phyloP scores from a whole-genome alignment of 2,113 vertebrate species.

The Natator depressus region DNA sequence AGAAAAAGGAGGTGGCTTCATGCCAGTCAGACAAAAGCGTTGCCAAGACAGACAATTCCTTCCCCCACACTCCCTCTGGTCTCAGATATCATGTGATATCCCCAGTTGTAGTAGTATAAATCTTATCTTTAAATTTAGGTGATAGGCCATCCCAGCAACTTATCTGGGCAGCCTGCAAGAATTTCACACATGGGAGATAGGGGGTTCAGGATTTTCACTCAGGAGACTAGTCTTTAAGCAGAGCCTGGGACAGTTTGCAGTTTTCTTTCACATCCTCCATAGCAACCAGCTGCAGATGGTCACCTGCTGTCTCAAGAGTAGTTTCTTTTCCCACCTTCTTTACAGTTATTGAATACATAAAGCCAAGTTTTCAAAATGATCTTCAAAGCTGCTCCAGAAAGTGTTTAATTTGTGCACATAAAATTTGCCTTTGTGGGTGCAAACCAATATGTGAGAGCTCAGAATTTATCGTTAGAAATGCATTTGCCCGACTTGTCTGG shows the following conservation, averaged over 20 bases:
- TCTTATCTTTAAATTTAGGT: constrained; percentile 1
- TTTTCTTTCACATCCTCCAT: not conserved
- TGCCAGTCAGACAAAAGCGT: not conserved
- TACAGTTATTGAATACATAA: not conserved
- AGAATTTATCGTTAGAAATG: not conserved
- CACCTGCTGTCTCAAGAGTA: not conserved
- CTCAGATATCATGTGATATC: not conserved
- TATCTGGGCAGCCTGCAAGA: not conserved
- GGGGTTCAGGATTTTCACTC: not conserved
- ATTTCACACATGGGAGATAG: not conserved
- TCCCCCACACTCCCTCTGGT: not conserved
- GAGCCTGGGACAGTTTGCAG: not conserved
- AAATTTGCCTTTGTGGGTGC: not conserved
- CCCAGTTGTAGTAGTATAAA: constrained; percentile 1
- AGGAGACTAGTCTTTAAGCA: not conserved
- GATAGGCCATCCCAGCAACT: not conserved
- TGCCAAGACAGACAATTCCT: not conserved
- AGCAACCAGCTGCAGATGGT: not conserved
- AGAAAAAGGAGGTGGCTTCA: not conserved
- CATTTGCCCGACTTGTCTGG: fast-evolving
- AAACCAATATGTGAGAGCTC: not conserved
- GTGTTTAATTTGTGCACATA: not conserved
- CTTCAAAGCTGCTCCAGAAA: not conserved
- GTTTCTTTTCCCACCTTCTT: not conserved
- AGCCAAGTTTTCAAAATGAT: not conserved